These are phyloP conservation scores for Drosophila pseudotakahashii DNA, from an alignment of 2,888 invertebrate genomes.

Conservation along the genomic window DNA sequence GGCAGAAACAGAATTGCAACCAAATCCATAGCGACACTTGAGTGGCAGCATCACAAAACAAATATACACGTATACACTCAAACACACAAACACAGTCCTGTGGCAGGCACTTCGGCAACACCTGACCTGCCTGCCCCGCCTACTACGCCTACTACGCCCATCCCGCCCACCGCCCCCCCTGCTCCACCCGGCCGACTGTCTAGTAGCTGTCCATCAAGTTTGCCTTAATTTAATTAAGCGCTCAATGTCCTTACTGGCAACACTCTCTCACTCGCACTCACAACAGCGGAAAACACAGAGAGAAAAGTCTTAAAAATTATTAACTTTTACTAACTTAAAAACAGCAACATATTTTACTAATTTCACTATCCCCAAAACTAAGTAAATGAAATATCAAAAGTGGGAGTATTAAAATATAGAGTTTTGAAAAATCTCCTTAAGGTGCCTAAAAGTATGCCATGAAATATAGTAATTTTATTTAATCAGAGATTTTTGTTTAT, in stretches of 20 bases:
- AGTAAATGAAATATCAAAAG: background rate
- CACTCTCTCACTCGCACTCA: slow-evolving; percentile 28
- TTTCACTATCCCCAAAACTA: too few relatives aligned
- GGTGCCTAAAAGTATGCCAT: background rate
- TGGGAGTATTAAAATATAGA: background rate
- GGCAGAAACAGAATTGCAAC: slow-evolving; percentile 41
- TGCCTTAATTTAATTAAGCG: slow-evolving; percentile 78
- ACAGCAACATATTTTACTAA: too few relatives aligned
- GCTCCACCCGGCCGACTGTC: slow-evolving; percentile 66
- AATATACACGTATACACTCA: slow-evolving; percentile 22
- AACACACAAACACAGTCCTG: slow-evolving; percentile 7
- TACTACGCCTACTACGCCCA: background rate
- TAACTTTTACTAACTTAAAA: too few relatives aligned
- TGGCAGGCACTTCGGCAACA: slow-evolving; percentile 62
- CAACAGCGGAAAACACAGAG: slow-evolving; percentile 8
- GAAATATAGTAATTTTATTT: background rate
- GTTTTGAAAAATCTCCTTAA: background rate
- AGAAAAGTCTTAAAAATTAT: background rate
- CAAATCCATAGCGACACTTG: slow-evolving; percentile 60
- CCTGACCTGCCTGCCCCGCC: slow-evolving; percentile 48
- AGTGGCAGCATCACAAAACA: slow-evolving; percentile 60
- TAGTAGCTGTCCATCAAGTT: slow-evolving; percentile 78
- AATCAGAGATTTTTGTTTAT: too few relatives aligned
- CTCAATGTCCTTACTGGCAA: slow-evolving; percentile 74
- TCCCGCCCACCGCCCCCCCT: slow-evolving; percentile 11